These are phyloP conservation scores for Promerops cafer DNA, from an alignment of 2,113 vertebrate species.

Conservation along the genomic window DNA sequence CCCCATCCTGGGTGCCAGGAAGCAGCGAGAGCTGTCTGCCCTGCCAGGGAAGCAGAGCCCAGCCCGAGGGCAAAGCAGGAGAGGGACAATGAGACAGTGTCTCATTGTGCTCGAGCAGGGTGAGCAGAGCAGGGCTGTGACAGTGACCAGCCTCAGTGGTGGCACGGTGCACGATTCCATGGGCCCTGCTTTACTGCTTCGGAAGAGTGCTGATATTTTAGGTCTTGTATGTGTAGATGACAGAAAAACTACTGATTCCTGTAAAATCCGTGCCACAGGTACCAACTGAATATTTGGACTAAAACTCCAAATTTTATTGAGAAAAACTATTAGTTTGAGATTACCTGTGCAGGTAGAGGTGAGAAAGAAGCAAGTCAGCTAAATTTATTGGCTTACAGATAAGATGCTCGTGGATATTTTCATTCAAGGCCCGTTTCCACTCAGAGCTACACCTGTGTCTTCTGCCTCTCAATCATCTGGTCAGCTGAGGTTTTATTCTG, in stretches of 20 bases:
- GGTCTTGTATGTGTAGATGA: not conserved
- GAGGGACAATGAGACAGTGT: no score
- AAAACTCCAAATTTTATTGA: not conserved
- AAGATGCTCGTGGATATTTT: not conserved
- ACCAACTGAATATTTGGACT: not conserved
- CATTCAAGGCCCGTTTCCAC: not conserved
- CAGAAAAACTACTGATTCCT: not conserved
- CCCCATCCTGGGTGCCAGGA: not conserved
- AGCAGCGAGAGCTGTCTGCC: not conserved
- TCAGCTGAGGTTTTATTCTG: not conserved
- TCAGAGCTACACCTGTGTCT: not conserved
- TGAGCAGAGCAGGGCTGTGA: not conserved
- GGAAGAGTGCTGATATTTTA: not conserved
- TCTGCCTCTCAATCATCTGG: not conserved
- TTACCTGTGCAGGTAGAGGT: not conserved
- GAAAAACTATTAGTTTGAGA: not conserved
- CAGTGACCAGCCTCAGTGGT: not conserved
- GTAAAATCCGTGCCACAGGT: not conserved
- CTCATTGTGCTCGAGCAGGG: not conserved
- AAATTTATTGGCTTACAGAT: not conserved
- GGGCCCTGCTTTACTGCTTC: not conserved
- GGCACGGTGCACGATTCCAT: fast-evolving
- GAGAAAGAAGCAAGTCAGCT: not conserved
- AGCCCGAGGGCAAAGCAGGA: not conserved
- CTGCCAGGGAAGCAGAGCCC: not conserved